phyloP scores from a whole-genome alignment of 2,797 vertebrate genomes.

The Hydrolagus colliei region DNA sequence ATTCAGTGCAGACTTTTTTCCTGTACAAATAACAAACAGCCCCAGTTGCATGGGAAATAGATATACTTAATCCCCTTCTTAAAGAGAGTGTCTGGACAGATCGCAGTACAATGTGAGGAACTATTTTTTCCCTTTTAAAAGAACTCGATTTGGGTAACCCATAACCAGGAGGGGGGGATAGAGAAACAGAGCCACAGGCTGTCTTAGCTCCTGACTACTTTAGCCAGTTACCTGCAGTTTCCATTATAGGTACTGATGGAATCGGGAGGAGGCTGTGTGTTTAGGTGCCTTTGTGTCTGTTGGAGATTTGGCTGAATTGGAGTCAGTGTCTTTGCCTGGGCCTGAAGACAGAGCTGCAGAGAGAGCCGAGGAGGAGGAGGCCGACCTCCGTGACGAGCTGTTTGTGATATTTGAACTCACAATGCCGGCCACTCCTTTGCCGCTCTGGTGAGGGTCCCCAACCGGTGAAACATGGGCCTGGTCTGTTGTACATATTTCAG shows the following conservation, averaged over 20 bases:
- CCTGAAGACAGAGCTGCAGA: no score
- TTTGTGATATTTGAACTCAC: background rate
- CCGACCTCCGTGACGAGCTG: slow-evolving; percentile 32
- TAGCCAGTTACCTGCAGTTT: slow-evolving; percentile 11
- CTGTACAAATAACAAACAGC: no score
- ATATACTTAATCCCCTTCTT: no score
- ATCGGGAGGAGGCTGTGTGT: slow-evolving; percentile 54
- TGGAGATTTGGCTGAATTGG: background rate
- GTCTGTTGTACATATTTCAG: background rate
- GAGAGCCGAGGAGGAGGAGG: background rate
- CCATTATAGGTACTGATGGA: slow-evolving; percentile 64
- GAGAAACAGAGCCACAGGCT: background rate
- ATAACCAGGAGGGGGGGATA: background rate
- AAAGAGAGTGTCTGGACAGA: no score
- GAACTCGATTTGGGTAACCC: background rate
- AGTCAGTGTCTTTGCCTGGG: slow-evolving; percentile 4
- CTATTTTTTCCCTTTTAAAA: background rate
- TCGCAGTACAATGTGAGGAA: no score
- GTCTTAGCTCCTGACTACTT: slow-evolving; percentile 22
- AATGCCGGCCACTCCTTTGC: background rate
- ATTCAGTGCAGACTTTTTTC: no score
- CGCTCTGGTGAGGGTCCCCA: background rate
- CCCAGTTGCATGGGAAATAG: no score
- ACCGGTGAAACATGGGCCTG: background rate
- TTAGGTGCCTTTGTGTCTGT: background rate